Percentiles rank a stretch among this genome's conserved stretches.
Evolutionary conservation across 2,888 invertebrate species (phyloP).

Genomic region (Mesorhabditis sp.): DNA sequence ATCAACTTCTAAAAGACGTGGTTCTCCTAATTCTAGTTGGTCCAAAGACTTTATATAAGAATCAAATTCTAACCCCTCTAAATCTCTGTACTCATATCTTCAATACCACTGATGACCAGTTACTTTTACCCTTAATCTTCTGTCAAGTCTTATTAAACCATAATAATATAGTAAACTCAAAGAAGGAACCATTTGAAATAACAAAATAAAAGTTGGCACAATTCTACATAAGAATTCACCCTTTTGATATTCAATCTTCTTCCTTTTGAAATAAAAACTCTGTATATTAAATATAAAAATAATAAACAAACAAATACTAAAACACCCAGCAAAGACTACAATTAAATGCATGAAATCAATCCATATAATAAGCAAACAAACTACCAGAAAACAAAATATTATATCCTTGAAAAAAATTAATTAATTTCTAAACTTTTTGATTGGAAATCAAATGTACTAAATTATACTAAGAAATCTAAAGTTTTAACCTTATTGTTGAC

Average conservation of each 20-base stretch:
- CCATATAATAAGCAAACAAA: slow-evolving; percentile 29
- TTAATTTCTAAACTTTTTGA: slow-evolving; percentile 39
- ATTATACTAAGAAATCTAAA: slow-evolving; percentile 45
- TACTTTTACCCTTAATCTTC: slow-evolving; percentile 53
- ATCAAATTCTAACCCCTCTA: slow-evolving; percentile 56
- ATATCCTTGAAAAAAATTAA: slow-evolving; percentile 37
- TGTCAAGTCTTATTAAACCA: slow-evolving; percentile 53
- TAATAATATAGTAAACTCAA: slow-evolving; percentile 15
- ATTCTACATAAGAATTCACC: slow-evolving; percentile 26
- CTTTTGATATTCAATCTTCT: slow-evolving; percentile 43
- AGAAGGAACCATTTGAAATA: slow-evolving; percentile 11
- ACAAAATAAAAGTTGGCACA: slow-evolving; percentile 40
- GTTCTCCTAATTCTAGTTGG: slow-evolving; percentile 46
- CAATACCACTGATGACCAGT: slow-evolving; percentile 60
- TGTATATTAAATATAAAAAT: slow-evolving; percentile 37
- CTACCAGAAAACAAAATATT: slow-evolving; percentile 33
- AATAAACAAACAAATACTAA: slow-evolving; percentile 46
- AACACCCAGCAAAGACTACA: slow-evolving; percentile 41
- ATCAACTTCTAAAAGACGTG: slow-evolving; percentile 55
- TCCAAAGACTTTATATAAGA: slow-evolving; percentile 56
- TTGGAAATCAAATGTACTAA: slow-evolving; percentile 43
- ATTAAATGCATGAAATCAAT: slow-evolving; percentile 44
- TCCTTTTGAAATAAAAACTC: slow-evolving; percentile 33
- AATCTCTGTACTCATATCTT: slow-evolving; percentile 58
- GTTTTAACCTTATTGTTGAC: slow-evolving; percentile 33